Evolutionary conservation across 2,888 invertebrate genomes (phyloP), one percentile per base, ranked within the genome.

Genomic region (Meteorus colon): DNA sequence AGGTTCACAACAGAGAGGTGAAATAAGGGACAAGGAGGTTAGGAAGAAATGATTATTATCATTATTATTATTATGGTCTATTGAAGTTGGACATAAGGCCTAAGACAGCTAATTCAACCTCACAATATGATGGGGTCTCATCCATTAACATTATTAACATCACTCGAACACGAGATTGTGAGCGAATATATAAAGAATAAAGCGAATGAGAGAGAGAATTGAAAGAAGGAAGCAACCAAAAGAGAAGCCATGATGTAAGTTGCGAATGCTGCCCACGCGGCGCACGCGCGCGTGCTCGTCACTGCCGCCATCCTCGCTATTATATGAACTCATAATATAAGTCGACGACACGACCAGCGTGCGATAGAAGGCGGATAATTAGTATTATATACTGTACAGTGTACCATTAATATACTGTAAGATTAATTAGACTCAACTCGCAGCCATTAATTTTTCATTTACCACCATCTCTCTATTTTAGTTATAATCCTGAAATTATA

Each of bases 91-190:
- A 55, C 55, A 55, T 24, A 55, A 55, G 55, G 24, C 55, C 6
- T 8, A 19, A 55, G 55, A 55, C 55, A 55, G 55, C 19, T 24
- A 55, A 55, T 55, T 6, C 24, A 55, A 55, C 19, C 55, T 19
- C 19, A 55, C 55, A 55, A 55, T 55, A 55, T 55, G 19, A 55
- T 55, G 55, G 24, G 55, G 55, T 6, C 55, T 55, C 55, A 24
- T 55, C 19, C 55, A 55, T 55, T 55, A 55, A 55, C 55, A 55
- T 55, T 55, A 55, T 55, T 55, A 55, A 55, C 55, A 55, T 55
- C 55, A n/a, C 55, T 19, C 55, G 55, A 19, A 55, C 19, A 55
- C 19, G 55, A 55, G 55, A n/a, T 8, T 19, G 19, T 8, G 19
- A 4, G 8, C 41, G 12, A 8, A 41, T 55, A 19, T 55, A 19